These are phyloP conservation scores for Aplysia californica DNA, from an alignment of 1,140 invertebrate species.

Conservation along the genomic window DNA sequence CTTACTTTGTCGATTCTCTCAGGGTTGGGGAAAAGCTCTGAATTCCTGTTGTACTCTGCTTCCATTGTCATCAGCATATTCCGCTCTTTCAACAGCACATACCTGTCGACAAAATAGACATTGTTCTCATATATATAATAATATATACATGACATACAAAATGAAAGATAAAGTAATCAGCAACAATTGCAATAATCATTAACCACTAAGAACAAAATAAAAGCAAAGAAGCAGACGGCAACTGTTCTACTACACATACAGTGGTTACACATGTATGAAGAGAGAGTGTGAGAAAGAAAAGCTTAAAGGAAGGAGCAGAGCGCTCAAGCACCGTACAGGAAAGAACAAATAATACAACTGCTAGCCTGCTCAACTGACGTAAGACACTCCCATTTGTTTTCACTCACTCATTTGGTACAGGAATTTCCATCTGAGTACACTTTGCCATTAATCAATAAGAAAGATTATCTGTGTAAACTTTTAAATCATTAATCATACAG, in stretches of 20 bases:
- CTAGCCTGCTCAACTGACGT: not conserved
- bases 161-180: too few species aligned
- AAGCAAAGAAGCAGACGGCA: not conserved
- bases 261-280: not conserved
- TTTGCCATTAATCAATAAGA: too few species aligned
- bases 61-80: constrained; percentile 99
- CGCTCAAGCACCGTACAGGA: not conserved
- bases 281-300: not conserved
- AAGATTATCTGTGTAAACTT: too few species aligned
- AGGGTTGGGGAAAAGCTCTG: constrained; percentile 88
- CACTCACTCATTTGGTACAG: too few species aligned
- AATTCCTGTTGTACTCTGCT: constrained; percentile 78
- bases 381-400: not conserved
- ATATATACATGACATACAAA: too few species aligned
- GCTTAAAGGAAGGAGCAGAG: too few species aligned
- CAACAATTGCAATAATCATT: too few species aligned
- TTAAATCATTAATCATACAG: too few species aligned
- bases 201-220: too few species aligned
- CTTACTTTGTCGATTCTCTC: constrained; percentile 93
- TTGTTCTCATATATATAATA: too few species aligned
- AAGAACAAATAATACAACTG: not conserved
- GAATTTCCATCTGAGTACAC: too few species aligned
- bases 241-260: not conserved
- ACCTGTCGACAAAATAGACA: constrained; percentile 71
- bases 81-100: constrained; percentile 92